Percentiles rank a stretch among this genome's conserved stretches.
phyloP scores from a whole-genome alignment of 2,113 vertebrate species.

The Kryptolebias marmoratus region DNA sequence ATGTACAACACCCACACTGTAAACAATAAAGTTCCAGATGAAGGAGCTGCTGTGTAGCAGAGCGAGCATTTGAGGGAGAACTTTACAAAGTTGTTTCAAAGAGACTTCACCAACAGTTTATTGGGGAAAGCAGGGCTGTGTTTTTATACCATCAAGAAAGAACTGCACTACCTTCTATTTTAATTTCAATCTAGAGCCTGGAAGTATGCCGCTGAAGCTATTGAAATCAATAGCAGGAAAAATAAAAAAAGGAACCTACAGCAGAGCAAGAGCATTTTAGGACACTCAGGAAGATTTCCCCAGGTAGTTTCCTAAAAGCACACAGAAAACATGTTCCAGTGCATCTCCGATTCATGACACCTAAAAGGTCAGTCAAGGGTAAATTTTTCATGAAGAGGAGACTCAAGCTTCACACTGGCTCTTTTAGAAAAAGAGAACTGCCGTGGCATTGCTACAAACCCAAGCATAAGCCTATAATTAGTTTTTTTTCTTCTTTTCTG shows the following conservation, averaged over 20 bases:
- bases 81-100: constrained; percentile 23
- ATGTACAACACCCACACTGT: constrained; percentile 51
- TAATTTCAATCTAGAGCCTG: neutral
- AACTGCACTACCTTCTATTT: neutral
- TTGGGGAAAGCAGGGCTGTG: neutral
- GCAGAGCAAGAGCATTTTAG: constrained; percentile 19
- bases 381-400: constrained; percentile 56
- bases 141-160: neutral
- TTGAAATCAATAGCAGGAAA: neutral
- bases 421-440: constrained; percentile 15
- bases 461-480: constrained; percentile 12
- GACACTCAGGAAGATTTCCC: constrained; percentile 38
- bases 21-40: constrained; percentile 55
- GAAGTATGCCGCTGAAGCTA: neutral
- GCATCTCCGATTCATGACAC: constrained; percentile 37
- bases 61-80: neutral
- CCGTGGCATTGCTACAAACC: neutral
- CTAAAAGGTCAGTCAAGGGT: constrained; percentile 60
- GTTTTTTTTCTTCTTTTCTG: constrained; percentile 7
- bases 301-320: constrained; percentile 65
- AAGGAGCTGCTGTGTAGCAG: constrained; percentile 10
- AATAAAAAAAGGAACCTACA: neutral
- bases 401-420: constrained; percentile 28
- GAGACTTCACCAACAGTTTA: constrained; percentile 1
- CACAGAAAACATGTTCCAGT: constrained; percentile 22